Evolutionary conservation across 2,113 vertebrate species (phyloP).

Genomic region (Melanerpes formicivorus): DNA sequence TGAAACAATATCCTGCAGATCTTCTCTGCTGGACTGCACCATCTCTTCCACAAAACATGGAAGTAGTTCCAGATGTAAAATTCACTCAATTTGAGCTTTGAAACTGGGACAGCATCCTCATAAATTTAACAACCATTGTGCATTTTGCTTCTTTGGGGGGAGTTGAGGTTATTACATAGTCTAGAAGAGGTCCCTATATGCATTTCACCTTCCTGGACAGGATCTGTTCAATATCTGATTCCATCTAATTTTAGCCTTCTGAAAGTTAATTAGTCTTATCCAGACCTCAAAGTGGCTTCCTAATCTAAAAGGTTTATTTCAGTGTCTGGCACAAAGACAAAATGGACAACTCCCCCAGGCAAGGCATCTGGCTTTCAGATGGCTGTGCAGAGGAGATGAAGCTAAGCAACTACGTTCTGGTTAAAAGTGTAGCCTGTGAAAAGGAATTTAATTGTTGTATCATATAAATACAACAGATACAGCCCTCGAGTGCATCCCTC

Average conservation of each 20-base stretch:
- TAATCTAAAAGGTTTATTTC: neutral
- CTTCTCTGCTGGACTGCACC: neutral
- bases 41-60: neutral
- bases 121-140: neutral
- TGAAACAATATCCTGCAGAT: neutral
- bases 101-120: neutral
- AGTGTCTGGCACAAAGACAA: neutral
- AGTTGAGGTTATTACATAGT: neutral
- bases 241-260: neutral
- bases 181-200: neutral
- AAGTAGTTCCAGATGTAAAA: neutral
- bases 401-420: neutral
- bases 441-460: neutral
- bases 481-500: neutral
- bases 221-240: neutral
- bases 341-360: neutral
- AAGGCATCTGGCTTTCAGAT: neutral
- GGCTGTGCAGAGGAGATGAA: neutral
- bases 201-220: neutral
- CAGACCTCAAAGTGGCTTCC: neutral
- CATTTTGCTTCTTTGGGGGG: neutral
- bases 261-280: neutral
- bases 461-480: rapidly evolving
- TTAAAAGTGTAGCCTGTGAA: neutral
- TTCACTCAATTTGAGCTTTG: neutral